Base-by-base conservation (phyloP, 2,797 vertebrate genomes). In the Neostethus bicornis region DNA sequence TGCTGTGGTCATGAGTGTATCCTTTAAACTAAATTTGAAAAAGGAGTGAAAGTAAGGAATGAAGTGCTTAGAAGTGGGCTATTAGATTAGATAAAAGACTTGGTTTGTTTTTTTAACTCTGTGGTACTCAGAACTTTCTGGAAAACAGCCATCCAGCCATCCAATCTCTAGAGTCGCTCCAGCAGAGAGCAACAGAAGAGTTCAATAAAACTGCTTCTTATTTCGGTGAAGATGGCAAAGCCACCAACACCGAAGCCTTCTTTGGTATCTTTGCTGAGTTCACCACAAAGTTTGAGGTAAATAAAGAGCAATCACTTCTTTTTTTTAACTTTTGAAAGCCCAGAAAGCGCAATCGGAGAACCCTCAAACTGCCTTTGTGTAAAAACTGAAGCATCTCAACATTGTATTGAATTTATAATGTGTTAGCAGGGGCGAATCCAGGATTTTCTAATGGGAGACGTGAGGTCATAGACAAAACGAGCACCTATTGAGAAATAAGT, bases 191-290 rank as follows among this genome's bases (percentile, higher is more conserved):
- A 23, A 91, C 93, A 88, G 96, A 98, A 3, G 96, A 98, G 59
- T 96, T 97, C 77, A 65, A 79, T 84, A 95, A 92, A 77, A 95
- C 95, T 0, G 66, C 96, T 20, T 94, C 95, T 32, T 99, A 92
- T 87, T 99, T 99, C 0, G 97, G 96, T 5, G 97, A 99, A 53
- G 96, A 98, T 59, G 77, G 94, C 0, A 96, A 95, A 63, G 71
- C 90, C 79, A 94, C 94, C 19, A 95, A 93, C 51, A 95, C 94
- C 0, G 97, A 99, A 85, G 91, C 92, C 24, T 99, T 99, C 89
- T 99, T 99, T 16, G 95, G 95, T 54, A 99, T 99, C 73, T 99
- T 99, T 65, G 85, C 94, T 0, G 95, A 98, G 51, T 99, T 99
- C 79, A 94, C 95, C 57, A 89, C 76, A 85, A 99, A 97, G 80